These are phyloP conservation scores for Euplagia quadripunctaria DNA, from an alignment of 2,888 invertebrate species.

Conservation along the genomic window DNA sequence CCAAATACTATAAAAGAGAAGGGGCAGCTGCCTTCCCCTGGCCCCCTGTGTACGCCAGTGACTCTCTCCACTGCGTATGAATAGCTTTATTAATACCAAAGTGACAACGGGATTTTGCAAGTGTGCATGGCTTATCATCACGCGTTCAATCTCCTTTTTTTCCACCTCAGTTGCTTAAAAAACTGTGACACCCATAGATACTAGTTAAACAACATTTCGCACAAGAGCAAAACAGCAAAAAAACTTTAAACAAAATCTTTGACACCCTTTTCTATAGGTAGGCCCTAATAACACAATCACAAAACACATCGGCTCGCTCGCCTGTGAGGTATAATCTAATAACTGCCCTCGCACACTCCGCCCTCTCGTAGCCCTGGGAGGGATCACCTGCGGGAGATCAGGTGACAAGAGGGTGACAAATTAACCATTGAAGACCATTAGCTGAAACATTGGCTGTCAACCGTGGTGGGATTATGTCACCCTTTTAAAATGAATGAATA, in stretches of 20 bases:
- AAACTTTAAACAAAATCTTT: constrained; percentile 17
- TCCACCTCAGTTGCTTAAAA: too few relatives aligned
- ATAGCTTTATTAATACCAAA: too few relatives aligned
- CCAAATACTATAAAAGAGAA: too few relatives aligned
- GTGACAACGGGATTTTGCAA: too few relatives aligned
- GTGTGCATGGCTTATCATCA: too few relatives aligned
- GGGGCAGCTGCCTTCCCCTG: too few relatives aligned
- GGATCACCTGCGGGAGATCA: constrained; percentile 46
- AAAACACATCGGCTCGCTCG: constrained; percentile 21
- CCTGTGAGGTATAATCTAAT: constrained; percentile 57
- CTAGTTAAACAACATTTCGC: background rate
- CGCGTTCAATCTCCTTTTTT: too few relatives aligned
- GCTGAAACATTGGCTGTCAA: constrained; percentile 27
- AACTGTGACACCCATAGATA: too few relatives aligned
- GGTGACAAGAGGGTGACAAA: constrained; percentile 47
- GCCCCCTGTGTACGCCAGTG: too few relatives aligned
- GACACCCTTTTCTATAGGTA: constrained; percentile 33
- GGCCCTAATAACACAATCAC: constrained; percentile 4
- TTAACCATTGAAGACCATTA: constrained; percentile 45
- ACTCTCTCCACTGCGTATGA: too few relatives aligned
- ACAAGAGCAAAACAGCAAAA: background rate
- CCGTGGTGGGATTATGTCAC: constrained; percentile 41
- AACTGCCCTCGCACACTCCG: constrained; percentile 50
- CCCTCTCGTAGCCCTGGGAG: constrained; percentile 26
- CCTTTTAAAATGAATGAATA: constrained; percentile 27